These are phyloP conservation scores for Macrosiphum euphorbiae DNA, from an alignment of 2,888 invertebrate genomes.

Conservation along the genomic window DNA sequence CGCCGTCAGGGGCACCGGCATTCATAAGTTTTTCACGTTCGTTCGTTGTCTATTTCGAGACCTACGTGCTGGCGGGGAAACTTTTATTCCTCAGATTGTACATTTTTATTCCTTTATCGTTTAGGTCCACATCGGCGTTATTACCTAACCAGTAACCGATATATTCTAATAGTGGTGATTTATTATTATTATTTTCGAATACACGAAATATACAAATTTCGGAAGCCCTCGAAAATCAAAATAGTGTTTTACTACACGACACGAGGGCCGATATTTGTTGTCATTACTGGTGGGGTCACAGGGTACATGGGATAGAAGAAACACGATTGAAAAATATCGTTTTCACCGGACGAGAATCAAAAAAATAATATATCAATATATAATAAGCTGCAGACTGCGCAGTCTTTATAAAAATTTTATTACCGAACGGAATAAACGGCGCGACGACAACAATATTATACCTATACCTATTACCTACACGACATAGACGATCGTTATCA, in stretches of 20 bases:
- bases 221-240: neutral
- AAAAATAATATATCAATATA: neutral
- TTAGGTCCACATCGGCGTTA: neutral
- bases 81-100: neutral
- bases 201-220: neutral
- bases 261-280: neutral
- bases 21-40: neutral
- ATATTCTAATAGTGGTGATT: neutral
- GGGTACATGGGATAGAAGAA: neutral
- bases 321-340: neutral
- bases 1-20: conserved; percentile 23
- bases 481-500: neutral
- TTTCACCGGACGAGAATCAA: neutral
- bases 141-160: neutral
- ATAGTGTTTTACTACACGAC: neutral
- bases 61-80: neutral
- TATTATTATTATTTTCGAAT: neutral
- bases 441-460: neutral
- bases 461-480: neutral
- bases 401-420: neutral
- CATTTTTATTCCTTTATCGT: neutral
- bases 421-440: neutral
- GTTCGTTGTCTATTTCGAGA: conserved; percentile 16
- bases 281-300: neutral
- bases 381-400: neutral